A percentile compares a stretch with the other conserved stretches of the same genome.
Conservation (phyloP, 2,888 invertebrate genomes). For the Leucania comma region DNA sequence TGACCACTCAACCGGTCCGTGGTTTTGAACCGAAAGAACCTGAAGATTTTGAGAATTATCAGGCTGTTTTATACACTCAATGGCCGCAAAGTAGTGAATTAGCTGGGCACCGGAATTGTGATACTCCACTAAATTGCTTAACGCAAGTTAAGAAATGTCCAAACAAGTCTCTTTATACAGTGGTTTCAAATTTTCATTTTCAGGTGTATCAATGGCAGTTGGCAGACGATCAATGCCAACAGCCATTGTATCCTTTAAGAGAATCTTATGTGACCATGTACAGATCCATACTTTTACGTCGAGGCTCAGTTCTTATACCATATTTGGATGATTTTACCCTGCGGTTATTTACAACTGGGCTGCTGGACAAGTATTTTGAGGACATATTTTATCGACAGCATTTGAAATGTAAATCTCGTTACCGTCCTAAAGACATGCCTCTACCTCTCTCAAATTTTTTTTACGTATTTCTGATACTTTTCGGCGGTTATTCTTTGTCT, state of each 20-base stretch:
- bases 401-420: conserved; percentile 61
- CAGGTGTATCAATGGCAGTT: conserved; percentile 59
- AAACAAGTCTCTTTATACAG: conserved; percentile 61
- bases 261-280: conserved; percentile 54
- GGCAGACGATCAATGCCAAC: conserved; percentile 59
- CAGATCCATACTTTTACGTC: conserved; percentile 68
- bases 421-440: conserved; percentile 15
- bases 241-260: conserved; percentile 58
- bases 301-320: conserved; percentile 67
- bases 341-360: conserved; percentile 51
- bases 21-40: conserved; percentile 57
- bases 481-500: conserved; percentile 66
- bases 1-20: conserved; percentile 65
- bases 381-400: conserved; percentile 51
- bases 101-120: conserved; percentile 45
- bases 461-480: conserved; percentile 63
- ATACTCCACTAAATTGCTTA: conserved; percentile 65
- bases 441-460: conserved; percentile 56
- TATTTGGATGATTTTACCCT: conserved; percentile 50
- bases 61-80: conserved; percentile 40
- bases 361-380: conserved; percentile 51
- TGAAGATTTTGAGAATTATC: conserved; percentile 53
- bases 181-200: conserved; percentile 56
- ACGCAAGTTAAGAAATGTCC: conserved; percentile 44
- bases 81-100: not conserved